phyloP scores from a whole-genome alignment of 2,113 vertebrate species.

The Anoura caudifer region DNA sequence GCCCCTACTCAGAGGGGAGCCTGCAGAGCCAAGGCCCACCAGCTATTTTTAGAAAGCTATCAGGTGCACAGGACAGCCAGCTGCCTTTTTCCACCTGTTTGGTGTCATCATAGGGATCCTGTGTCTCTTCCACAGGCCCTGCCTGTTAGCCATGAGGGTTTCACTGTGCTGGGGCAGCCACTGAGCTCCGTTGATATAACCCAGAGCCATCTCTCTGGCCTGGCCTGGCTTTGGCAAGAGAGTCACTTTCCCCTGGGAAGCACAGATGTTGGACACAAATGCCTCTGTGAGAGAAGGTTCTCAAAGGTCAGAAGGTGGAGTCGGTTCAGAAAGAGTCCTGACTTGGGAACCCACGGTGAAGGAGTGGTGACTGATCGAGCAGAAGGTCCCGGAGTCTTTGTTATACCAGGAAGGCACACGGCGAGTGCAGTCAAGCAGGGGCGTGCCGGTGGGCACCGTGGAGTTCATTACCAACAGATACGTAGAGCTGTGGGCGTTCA shows the following conservation, averaged over 20 bases:
- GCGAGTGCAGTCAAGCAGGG: background rate
- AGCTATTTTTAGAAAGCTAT: slow-evolving; percentile 68
- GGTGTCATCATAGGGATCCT: slow-evolving; percentile 36
- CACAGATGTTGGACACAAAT: background rate
- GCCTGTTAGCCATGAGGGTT: background rate
- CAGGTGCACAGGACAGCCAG: slow-evolving; percentile 52
- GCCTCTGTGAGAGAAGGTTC: background rate
- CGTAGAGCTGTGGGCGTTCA: rapidly evolving
- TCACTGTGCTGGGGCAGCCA: background rate
- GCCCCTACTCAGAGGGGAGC: background rate
- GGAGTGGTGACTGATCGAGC: background rate
- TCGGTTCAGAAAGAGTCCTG: background rate
- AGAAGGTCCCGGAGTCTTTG: background rate
- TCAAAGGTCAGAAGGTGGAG: background rate
- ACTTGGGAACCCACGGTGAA: background rate
- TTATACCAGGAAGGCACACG: background rate
- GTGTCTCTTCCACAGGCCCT: background rate
- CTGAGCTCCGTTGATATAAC: background rate
- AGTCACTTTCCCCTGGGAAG: background rate
- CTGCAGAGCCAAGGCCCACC: background rate
- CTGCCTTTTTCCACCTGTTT: slow-evolving; percentile 64
- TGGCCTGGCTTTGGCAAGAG: background rate
- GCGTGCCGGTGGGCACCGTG: rapidly evolving
- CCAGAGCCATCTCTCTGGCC: background rate
- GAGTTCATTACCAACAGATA: background rate